These are phyloP conservation scores for Oriolus oriolus DNA, from an alignment of 2,113 vertebrate genomes.

Conservation along the genomic window DNA sequence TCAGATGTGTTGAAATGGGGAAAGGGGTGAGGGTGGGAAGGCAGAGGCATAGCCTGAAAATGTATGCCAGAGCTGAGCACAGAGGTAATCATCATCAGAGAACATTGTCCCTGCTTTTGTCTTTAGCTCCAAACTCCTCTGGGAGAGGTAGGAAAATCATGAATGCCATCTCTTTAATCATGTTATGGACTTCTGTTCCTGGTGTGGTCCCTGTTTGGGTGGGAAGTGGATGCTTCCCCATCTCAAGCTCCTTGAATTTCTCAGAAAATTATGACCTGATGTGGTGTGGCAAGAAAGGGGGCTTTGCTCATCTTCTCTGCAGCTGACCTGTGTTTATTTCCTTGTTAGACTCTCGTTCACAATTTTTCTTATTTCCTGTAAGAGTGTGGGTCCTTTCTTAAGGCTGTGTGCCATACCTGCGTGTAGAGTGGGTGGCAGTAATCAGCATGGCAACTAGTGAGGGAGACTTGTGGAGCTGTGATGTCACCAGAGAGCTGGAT, in stretches of 20 bases:
- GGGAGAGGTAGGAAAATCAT: neutral
- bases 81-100: neutral
- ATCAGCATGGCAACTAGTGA: neutral
- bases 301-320: neutral
- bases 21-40: neutral
- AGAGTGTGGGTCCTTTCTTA: neutral
- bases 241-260: neutral
- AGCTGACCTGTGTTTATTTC: neutral
- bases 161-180: neutral
- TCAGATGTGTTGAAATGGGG: neutral
- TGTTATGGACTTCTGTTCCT: neutral
- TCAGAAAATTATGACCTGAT: neutral
- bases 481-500: slow-evolving; percentile 8
- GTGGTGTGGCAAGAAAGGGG: neutral
- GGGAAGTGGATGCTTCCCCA: neutral
- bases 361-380: neutral
- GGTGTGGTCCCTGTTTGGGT: fast-evolving
- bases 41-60: neutral
- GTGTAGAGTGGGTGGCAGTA: neutral
- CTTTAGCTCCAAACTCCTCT: neutral
- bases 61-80: neutral
- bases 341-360: neutral
- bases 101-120: neutral
- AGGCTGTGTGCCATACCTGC: neutral
- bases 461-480: neutral